Conservation (phyloP, 2,888 invertebrate genomes). For the Limnephilus rhombicus region DNA sequence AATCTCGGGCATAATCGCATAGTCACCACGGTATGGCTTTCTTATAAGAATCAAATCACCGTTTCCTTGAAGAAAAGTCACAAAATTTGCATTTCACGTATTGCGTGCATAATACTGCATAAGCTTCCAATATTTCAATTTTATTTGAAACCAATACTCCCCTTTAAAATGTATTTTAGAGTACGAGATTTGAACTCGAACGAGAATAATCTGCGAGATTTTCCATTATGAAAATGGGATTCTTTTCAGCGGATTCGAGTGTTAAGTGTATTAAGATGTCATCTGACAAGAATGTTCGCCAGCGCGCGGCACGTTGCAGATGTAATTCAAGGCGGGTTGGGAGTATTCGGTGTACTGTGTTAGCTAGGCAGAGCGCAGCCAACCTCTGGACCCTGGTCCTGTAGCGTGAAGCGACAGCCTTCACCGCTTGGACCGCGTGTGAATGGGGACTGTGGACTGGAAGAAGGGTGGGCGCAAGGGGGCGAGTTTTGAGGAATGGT, state of each 20-base stretch:
- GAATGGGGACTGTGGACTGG: conserved; percentile 25
- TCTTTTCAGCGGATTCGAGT: conserved; percentile 41
- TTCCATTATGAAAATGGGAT: conserved; percentile 40
- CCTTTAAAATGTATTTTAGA: neutral
- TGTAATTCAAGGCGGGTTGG: conserved; percentile 39
- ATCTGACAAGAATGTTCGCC: conserved; percentile 12
- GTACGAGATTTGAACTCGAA: conserved; percentile 9
- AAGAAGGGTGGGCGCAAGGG: conserved; percentile 14
- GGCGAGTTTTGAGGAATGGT: neutral
- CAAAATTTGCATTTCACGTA: neutral
- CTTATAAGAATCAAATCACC: no score
- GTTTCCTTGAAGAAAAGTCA: neutral
- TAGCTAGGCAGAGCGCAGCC: neutral
- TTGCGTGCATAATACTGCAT: no score
- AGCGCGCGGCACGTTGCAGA: conserved; percentile 32
- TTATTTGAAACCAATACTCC: neutral
- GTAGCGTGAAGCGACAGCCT: conserved; percentile 60
- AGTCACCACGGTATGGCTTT: no score
- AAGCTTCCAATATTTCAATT: no score
- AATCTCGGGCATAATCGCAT: no score
- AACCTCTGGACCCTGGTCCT: conserved; percentile 14
- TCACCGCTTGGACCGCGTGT: conserved; percentile 46
- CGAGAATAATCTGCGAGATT: conserved; percentile 15
- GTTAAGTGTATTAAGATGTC: conserved; percentile 52
- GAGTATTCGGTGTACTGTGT: neutral